Evolutionary conservation across 2,888 invertebrate genomes (phyloP).

Genomic region (Callimorpha dominula): DNA sequence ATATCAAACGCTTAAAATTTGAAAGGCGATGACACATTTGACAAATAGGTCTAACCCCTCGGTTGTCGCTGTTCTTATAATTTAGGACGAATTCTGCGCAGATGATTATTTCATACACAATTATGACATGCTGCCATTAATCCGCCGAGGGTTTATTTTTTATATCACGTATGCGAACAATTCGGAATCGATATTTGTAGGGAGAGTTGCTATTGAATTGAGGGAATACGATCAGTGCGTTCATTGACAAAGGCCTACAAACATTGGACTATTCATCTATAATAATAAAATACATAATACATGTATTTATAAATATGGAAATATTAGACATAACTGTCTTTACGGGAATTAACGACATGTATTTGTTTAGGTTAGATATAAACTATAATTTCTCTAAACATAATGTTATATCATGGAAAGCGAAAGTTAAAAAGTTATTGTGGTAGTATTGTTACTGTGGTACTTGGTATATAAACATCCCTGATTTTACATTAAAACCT

Average conservation of each 20-base stretch:
- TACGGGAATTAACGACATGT: neutral
- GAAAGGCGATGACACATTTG: slow-evolving; percentile 50
- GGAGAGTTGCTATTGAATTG: slow-evolving; percentile 56
- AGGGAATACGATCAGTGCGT: slow-evolving; percentile 33
- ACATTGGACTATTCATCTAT: slow-evolving; percentile 40
- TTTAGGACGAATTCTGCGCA: slow-evolving; percentile 57
- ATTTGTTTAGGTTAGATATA: too few species aligned
- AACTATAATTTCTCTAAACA: too few species aligned
- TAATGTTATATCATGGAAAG: too few species aligned
- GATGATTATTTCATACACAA: slow-evolving; percentile 73
- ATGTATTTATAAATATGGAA: too few species aligned
- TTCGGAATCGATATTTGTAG: slow-evolving; percentile 54
- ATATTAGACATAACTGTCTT: neutral
- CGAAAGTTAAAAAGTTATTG: neutral
- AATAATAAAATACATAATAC: neutral
- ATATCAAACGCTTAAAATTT: slow-evolving; percentile 32
- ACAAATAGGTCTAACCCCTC: slow-evolving; percentile 55
- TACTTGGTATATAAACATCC: neutral
- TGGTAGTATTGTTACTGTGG: neutral
- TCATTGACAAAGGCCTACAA: slow-evolving; percentile 27
- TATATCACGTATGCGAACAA: slow-evolving; percentile 49
- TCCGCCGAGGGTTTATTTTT: slow-evolving; percentile 66
- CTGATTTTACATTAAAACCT: neutral
- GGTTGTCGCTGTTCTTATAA: slow-evolving; percentile 39
- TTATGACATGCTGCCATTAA: slow-evolving; percentile 70